These are phyloP conservation scores for Chirona hameri DNA, from an alignment of 2,888 invertebrate species.

Conservation along the genomic window DNA sequence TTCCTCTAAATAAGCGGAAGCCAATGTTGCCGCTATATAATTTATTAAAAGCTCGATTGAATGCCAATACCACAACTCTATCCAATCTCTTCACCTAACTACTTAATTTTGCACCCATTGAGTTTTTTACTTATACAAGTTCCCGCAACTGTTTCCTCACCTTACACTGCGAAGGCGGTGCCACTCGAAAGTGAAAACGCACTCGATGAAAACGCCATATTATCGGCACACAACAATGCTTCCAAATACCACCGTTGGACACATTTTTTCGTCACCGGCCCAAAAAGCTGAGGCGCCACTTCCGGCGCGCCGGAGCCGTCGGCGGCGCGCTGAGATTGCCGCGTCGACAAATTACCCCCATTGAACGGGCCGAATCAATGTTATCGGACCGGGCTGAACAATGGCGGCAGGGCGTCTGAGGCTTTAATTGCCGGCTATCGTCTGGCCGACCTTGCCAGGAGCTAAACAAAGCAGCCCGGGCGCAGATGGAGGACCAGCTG, in stretches of 20 bases:
- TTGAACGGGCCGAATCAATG: neutral
- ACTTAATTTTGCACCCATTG: neutral
- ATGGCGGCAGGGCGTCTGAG: neutral
- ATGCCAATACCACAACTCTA: no score
- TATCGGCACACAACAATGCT: neutral
- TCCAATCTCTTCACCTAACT: neutral
- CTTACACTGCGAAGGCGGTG: neutral
- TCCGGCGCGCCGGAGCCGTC: neutral
- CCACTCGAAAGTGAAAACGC: neutral
- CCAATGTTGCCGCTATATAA: no score
- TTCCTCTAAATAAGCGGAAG: no score
- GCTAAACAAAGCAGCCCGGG: neutral
- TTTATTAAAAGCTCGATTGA: no score
- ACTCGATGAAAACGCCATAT: neutral
- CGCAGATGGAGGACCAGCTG: no score
- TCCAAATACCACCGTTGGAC: neutral
- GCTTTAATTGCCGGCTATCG: constrained; percentile 1
- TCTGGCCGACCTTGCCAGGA: neutral
- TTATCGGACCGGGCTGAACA: neutral
- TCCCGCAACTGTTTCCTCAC: neutral
- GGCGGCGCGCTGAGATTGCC: neutral
- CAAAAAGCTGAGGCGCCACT: neutral
- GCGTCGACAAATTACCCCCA: constrained; percentile 1
- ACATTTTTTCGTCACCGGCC: neutral
- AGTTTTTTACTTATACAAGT: neutral